Conservation (phyloP, 2,113 vertebrate genomes). For the Xenotilapia longispinis region DNA sequence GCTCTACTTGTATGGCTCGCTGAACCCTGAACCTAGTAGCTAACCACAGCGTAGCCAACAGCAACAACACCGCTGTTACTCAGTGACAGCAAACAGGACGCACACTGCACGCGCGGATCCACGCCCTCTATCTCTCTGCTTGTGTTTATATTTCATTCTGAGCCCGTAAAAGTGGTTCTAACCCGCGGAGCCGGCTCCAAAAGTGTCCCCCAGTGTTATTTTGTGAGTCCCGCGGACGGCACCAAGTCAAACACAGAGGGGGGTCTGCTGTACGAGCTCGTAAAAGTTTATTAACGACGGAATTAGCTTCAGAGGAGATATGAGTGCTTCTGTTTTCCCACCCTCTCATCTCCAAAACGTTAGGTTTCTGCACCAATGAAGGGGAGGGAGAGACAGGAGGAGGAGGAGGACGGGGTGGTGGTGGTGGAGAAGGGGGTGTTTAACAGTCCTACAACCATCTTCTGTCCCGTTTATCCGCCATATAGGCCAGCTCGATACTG, state of each 20-base stretch:
- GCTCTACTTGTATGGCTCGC: background rate
- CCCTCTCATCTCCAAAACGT: constrained; percentile 9
- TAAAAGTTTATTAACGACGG: constrained; percentile 4
- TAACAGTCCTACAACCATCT: constrained; percentile 29
- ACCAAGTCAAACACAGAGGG: background rate
- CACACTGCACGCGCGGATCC: background rate
- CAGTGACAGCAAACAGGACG: background rate
- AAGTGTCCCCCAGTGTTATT: background rate
- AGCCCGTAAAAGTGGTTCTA: background rate
- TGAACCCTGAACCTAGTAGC: background rate
- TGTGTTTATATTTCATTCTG: background rate
- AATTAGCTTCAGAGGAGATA: background rate
- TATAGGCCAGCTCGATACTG: constrained; percentile 13
- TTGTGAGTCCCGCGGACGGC: background rate
- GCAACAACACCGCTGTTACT: background rate
- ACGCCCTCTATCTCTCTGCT: background rate
- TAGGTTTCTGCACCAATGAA: constrained; percentile 13
- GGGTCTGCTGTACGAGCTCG: background rate
- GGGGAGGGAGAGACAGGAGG: background rate
- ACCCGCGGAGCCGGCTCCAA: background rate
- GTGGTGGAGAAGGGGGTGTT: background rate
- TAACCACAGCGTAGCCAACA: background rate
- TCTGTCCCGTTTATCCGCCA: constrained; percentile 47
- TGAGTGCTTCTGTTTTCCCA: background rate
- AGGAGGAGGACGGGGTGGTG: background rate